Base-by-base conservation (phyloP, 2,113 vertebrate genomes). In the Oncorhynchus masou region DNA sequence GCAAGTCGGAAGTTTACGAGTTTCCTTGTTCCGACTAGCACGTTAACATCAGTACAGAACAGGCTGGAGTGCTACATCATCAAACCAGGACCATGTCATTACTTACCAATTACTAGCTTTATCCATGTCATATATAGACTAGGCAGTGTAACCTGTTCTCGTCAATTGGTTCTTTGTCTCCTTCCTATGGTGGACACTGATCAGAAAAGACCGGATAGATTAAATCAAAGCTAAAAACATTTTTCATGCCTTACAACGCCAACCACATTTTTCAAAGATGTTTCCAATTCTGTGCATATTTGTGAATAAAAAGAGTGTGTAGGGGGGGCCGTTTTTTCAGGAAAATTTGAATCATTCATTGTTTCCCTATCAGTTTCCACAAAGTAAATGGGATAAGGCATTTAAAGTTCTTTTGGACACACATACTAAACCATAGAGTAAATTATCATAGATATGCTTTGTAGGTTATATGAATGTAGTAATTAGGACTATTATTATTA, bases 381-480 rank as follows among this genome's bases (percentile, higher is more conserved):
- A 68, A 68, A 51, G 69, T 19, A 72, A 83, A 74, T 71, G 74
- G 70, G 76, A 48, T n/a, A 24, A 82, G 82, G 81, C 76, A 71
- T 79, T 80, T 22, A 70, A 72, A 22, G 74, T 68, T 13, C 70
- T 74, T 65, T 54, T 57, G 82, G 72, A 73, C 78, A 80, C 78
- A 74, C 39, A 45, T 45, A 45, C 39, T 12, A 9, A 45, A 54
- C 78, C 24, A 13, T 68, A 31, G 64, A 75, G 74, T n/a, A 54
- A 73, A 70, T 68, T 3, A 73, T 54, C 81, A 68, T 71, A 74
- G 49, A 77, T 76, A 73, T 76, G 51, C 74, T 49, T 45, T 45
- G 70, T 74, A 54, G 45, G 70, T 57, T 29, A 62, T 67, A 70
- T 66, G 70, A 71, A 76, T 74, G 34, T 11, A 77, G 49, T 72